phyloP scores from a whole-genome alignment of 1,140 invertebrate species.

The Chelonus insularis region DNA sequence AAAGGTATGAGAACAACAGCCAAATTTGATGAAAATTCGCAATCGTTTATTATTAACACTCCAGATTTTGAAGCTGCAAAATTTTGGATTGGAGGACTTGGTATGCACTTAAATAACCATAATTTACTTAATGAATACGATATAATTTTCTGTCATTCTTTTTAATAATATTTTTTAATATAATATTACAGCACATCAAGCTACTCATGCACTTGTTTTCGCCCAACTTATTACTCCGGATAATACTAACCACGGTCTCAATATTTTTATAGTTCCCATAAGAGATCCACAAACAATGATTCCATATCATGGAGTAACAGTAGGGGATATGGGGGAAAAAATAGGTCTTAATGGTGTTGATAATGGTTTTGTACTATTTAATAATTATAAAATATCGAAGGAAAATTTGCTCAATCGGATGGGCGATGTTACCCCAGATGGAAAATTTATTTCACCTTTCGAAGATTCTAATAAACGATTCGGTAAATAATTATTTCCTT shows the following conservation, averaged over 20 bases:
- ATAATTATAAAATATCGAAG: slow-evolving; percentile 81
- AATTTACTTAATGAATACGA: no score
- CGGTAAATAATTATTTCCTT: no score
- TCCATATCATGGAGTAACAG: slow-evolving; percentile 70
- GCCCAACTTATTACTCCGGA: slow-evolving; percentile 80
- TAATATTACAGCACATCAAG: slow-evolving; percentile 69
- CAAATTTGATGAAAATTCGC: slow-evolving; percentile 75
- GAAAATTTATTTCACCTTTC: slow-evolving; percentile 77
- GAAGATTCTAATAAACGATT: slow-evolving; percentile 78
- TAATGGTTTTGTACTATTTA: slow-evolving; percentile 88
- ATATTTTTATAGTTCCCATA: slow-evolving; percentile 82
- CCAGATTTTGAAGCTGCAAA: slow-evolving; percentile 94
- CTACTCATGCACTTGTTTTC: slow-evolving; percentile 85
- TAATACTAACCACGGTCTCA: slow-evolving; percentile 81
- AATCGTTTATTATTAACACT: slow-evolving; percentile 87
- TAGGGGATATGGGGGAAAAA: slow-evolving; percentile 89
- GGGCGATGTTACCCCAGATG: slow-evolving; percentile 83
- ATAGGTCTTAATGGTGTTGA: slow-evolving; percentile 86
- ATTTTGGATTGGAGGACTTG: slow-evolving; percentile 91
- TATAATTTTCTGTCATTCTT: background rate
- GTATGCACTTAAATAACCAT: slow-evolving; percentile 57
- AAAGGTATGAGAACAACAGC: slow-evolving; percentile 89
- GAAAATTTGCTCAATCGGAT: slow-evolving; percentile 83
- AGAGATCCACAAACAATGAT: slow-evolving; percentile 74
- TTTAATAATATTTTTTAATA: background rate